phyloP scores from a whole-genome alignment of 2,113 vertebrate genomes.

The Heterocephalus glaber region DNA sequence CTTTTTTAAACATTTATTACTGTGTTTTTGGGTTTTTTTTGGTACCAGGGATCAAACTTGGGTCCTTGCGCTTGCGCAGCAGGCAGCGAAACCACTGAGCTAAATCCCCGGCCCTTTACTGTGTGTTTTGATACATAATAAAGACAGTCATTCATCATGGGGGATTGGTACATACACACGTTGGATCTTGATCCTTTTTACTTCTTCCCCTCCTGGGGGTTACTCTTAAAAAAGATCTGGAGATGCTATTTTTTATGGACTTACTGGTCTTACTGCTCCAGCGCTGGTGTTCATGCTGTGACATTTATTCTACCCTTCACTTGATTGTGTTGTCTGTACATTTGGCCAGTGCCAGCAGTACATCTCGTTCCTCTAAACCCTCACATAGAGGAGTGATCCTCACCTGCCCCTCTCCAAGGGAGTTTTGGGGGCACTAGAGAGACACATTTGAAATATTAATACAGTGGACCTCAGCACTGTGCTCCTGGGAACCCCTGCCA shows the following conservation, averaged over 20 bases:
- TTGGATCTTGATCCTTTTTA: no score
- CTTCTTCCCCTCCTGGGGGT: background rate
- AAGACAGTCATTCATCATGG: background rate
- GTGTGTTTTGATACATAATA: background rate
- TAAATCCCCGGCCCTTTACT: no score
- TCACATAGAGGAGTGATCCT: background rate
- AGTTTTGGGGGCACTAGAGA: background rate
- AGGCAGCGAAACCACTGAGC: no score
- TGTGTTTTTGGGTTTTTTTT: background rate
- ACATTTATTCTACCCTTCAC: background rate
- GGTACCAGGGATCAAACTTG: no score
- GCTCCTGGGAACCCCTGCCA: background rate
- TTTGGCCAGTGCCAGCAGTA: background rate
- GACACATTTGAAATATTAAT: constrained; percentile 55
- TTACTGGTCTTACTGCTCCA: background rate
- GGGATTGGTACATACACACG: no score
- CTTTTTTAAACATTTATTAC: no score
- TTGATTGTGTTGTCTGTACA: background rate
- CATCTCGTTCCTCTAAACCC: background rate
- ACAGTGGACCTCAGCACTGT: background rate
- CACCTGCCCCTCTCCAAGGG: background rate
- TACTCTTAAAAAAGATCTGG: background rate
- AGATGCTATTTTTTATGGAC: background rate
- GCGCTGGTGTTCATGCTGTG: background rate
- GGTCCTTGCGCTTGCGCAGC: no score